Evolutionary conservation across 2,888 invertebrate species (phyloP), one percentile per base, ranked within the genome.

Genomic region (Lissonota sp.): DNA sequence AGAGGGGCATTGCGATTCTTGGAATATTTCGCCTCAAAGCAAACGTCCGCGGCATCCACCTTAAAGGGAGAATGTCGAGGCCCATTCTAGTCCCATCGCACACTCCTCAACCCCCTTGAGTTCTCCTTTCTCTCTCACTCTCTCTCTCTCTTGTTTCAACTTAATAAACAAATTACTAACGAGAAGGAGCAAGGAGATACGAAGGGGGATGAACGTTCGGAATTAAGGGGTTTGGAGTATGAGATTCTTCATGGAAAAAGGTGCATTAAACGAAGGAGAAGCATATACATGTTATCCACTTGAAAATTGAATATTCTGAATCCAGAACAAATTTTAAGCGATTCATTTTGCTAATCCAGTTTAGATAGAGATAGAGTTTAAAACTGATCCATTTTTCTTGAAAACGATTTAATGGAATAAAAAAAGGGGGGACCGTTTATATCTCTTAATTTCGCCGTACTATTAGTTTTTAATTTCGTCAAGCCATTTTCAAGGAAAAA

Each of bases 111-210:
- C 69, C 40, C 42, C 7, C 26, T 26, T 26, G 26, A 26, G 26
- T 26, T 7, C 51, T 14, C 26, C 55, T 44, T 40, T 58, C 71
- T 44, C 67, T 37, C n/a, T 51, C 85, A 87, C 10, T 14, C 55
- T 57, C 37, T 1, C 51, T 57, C 57, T 7, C 37, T 14, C 37
- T 14, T 7, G 10, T 53, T 67, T n/a, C 89, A 92, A 92, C 92
- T 92, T 92, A 92, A 92, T 92, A 92, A 92, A 91, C 91, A 90
- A 91, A 92, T 92, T 92, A 92, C 90, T 92, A 49, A 44, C 71
- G 49, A 63, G 57, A 37, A 75, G 67, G 62, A 67, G 58, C 53
- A 62, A 44, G n/a, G 64, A 64, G 64, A 58, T 12, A 60, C 40
- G 44, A 55, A 66, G 62, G 67, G 67, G 70, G 42, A 75, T 39